Base-by-base conservation (phyloP, 2,888 invertebrate species). In the Acleris holmiana region DNA sequence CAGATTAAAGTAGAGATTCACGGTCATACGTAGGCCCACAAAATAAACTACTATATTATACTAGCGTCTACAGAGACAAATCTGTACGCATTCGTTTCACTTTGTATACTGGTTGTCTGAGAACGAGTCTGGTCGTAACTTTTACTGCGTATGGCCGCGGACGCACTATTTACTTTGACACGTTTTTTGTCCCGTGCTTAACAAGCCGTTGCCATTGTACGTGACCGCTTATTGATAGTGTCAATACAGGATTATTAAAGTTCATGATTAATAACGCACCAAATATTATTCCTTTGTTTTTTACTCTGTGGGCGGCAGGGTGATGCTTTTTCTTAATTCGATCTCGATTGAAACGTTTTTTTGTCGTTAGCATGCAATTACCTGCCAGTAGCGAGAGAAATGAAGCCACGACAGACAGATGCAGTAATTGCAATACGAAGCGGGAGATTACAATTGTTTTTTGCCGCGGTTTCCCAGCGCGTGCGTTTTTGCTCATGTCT, bases 121-220 rank as follows among this genome's bases (percentile, higher is more conserved):
- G 50, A 64, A 56, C 64, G 17, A 59, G 50, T 64, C 41, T 59
- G 60, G 19, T 53, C 19, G 49, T 46, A 60, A 49, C 76, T 68
- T 76, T 69, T 69, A 75, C 80, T 73, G 76, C 70, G 76, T 85
- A 82, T 85, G 82, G 78, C 73, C 70, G 70, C 73, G 75, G 81
- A 77, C 79, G 73, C 72, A 75, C 73, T 85, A 77, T 89, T 88
- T 87, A 85, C 83, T 81, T 83, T 90, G 85, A 88, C 89, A 89
- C 82, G 80, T 89, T 90, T 89, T 88, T 88, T 87, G 82, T 83
- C 78, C 68, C 75, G 76, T 78, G 76, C 78, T 83, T 89, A 91
- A 91, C 89, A 85, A 89, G 84, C 78, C 82, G 76, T 78, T 76
- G 77, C 78, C 79, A 88, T 89, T 88, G 88, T 89, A 77, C 79